phyloP scores from a whole-genome alignment of 2,888 invertebrate species.

The Andrena praecox region DNA sequence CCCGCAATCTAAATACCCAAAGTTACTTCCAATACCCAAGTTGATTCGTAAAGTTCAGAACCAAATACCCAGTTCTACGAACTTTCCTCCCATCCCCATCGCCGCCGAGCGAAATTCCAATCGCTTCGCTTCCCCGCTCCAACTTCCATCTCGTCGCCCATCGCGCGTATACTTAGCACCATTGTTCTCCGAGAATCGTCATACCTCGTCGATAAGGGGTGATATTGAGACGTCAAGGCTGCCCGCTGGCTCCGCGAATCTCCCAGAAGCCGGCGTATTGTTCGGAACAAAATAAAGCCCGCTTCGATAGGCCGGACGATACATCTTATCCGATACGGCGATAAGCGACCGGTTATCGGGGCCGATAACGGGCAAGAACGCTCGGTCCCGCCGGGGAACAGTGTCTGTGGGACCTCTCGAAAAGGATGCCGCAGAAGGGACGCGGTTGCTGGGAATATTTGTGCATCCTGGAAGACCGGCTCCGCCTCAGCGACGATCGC shows the following conservation, averaged over 20 bases:
- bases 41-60: not conserved
- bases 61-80: not conserved
- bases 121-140: not conserved
- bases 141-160: not conserved
- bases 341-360: slow-evolving; percentile 63
- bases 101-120: not conserved
- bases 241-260: not conserved
- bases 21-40: not conserved
- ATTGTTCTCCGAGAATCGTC: not conserved
- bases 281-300: slow-evolving; percentile 2
- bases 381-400: not conserved
- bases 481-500: not conserved
- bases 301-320: slow-evolving; percentile 36
- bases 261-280: slow-evolving; percentile 21
- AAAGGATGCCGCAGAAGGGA: not conserved
- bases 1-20: no score
- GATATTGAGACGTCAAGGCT: not conserved
- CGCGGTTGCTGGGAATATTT: not conserved
- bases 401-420: not conserved
- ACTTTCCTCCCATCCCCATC: not conserved
- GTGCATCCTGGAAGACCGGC: not conserved
- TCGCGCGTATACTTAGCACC: not conserved
- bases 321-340: slow-evolving; percentile 64
- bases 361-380: slow-evolving; percentile 56
- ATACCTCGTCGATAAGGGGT: not conserved